A percentile compares a stretch with the other conserved stretches of the same genome.
Conservation (phyloP, 2,888 invertebrate genomes). For the Volucella zonaria region DNA sequence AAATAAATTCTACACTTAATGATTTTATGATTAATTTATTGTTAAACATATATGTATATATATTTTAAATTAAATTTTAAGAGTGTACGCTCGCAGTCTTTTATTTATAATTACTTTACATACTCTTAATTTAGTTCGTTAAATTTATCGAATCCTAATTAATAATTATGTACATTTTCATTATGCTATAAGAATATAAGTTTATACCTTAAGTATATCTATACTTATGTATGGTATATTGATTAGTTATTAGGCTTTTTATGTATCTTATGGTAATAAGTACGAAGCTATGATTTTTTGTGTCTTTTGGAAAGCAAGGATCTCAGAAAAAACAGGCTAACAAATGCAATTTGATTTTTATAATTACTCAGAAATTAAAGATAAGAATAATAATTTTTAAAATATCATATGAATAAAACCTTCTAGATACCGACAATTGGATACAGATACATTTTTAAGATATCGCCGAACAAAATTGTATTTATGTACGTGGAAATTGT, state of each 20-base stretch:
- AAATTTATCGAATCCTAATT: conserved; percentile 9
- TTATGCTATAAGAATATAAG: conserved; percentile 17
- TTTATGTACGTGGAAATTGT: no score
- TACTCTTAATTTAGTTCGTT: conserved; percentile 36
- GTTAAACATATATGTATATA: conserved; percentile 6
- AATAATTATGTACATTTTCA: conserved; percentile 18
- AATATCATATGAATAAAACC: no score
- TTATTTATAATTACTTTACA: conserved; percentile 59
- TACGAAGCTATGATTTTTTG: neutral
- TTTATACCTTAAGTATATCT: conserved; percentile 28
- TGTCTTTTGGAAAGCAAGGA: conserved; percentile 6
- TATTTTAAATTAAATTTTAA: conserved; percentile 56
- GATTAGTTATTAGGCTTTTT: conserved; percentile 2
- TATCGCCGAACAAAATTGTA: no score
- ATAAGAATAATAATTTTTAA: no score
- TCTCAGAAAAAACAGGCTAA: neutral
- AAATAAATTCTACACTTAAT: conserved; percentile 26
- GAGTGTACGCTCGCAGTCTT: conserved; percentile 73
- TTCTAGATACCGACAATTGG: no score
- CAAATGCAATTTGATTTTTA: neutral
- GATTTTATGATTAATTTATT: conserved; percentile 1
- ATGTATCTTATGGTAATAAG: neutral
- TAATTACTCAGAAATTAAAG: neutral
- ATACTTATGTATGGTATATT: neutral
- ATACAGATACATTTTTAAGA: no score